Conservation (phyloP, 2,888 invertebrate species). For the Idaea dimidiata region DNA sequence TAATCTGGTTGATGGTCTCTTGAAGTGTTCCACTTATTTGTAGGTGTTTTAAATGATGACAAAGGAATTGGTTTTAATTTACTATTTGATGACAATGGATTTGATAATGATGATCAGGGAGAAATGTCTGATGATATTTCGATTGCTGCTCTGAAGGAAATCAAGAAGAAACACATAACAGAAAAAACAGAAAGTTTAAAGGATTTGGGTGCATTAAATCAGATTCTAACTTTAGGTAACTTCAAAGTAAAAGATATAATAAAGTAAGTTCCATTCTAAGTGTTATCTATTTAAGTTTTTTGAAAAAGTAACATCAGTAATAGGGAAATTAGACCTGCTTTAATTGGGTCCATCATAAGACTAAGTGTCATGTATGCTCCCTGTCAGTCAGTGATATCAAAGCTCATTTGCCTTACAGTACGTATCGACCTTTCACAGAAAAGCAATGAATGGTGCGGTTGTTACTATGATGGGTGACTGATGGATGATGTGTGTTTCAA, state of each 20-base stretch:
- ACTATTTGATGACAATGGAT: conserved; percentile 29
- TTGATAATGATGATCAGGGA: conserved; percentile 43
- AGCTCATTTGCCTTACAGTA: too few species aligned
- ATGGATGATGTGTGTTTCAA: too few species aligned
- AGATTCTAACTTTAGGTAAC: conserved; percentile 52
- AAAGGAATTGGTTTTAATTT: conserved; percentile 11
- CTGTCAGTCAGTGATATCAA: too few species aligned
- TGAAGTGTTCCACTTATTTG: conserved; percentile 18
- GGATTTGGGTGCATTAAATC: conserved; percentile 49
- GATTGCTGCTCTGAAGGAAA: conserved; percentile 56
- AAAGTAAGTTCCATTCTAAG: conserved; percentile 32
- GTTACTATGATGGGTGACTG: too few species aligned
- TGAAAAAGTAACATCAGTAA: too few species aligned
- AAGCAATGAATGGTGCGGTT: too few species aligned
- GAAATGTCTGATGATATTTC: conserved; percentile 56
- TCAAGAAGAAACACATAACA: conserved; percentile 50
- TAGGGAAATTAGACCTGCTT: too few species aligned
- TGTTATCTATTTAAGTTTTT: background rate
- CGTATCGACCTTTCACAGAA: too few species aligned
- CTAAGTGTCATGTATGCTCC: too few species aligned
- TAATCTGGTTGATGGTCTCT: too few species aligned
- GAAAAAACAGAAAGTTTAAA: conserved; percentile 44
- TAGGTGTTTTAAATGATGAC: conserved; percentile 32
- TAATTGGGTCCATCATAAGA: too few species aligned
- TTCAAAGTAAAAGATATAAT: conserved; percentile 67